Evolutionary conservation across 2,797 vertebrate genomes (phyloP).

Genomic region (Podargus strigoides): DNA sequence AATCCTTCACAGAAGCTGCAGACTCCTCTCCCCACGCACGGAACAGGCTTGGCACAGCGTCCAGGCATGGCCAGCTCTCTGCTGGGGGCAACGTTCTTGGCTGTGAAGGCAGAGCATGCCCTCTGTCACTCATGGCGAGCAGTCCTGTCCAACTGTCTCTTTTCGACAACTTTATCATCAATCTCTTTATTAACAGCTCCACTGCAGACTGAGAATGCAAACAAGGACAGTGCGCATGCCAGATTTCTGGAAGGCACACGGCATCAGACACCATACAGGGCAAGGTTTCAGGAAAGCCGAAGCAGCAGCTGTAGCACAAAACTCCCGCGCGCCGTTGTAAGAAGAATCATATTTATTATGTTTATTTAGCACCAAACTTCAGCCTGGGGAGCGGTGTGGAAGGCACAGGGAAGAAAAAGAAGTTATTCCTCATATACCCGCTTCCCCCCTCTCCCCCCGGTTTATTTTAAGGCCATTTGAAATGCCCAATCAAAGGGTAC

Average conservation of each 20-base stretch:
- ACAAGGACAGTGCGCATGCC: conserved; percentile 77
- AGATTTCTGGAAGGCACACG: conserved; percentile 78
- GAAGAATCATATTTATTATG: not conserved
- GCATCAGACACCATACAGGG: conserved; percentile 50
- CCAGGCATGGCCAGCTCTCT: conserved; percentile 72
- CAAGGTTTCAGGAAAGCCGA: not conserved
- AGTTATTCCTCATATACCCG: not conserved
- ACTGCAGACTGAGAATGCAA: conserved; percentile 80
- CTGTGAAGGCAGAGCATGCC: conserved; percentile 85
- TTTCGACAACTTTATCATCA: conserved; percentile 92
- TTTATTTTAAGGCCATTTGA: not conserved
- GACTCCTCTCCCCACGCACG: conserved; percentile 37
- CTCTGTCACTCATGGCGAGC: conserved; percentile 94
- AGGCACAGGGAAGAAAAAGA: not conserved
- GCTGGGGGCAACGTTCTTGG: conserved; percentile 79
- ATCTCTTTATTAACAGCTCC: conserved; percentile 98
- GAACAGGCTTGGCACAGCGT: conserved; percentile 81
- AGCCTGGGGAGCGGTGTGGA: not conserved
- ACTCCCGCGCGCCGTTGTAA: not conserved
- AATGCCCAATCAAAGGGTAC: not conserved
- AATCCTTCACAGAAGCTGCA: conserved; percentile 5
- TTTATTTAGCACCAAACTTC: not conserved
- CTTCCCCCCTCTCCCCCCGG: not conserved
- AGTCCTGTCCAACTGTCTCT: conserved; percentile 96
- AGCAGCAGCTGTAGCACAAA: conserved; percentile 2